phyloP scores from a whole-genome alignment of 1,140 invertebrate genomes.

The Araneus ventricosus region DNA sequence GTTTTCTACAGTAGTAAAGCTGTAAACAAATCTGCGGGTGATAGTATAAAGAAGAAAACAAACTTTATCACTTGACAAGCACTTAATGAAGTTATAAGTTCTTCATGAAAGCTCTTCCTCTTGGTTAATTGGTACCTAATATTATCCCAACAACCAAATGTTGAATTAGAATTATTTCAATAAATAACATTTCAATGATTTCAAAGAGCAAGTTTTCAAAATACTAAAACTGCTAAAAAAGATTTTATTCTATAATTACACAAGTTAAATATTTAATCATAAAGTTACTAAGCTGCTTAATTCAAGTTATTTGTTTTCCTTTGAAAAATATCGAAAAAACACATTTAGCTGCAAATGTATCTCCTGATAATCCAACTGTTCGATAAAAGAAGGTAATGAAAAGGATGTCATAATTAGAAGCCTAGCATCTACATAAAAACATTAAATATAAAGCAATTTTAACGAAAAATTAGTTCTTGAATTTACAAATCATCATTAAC shows the following conservation, averaged over 20 bases:
- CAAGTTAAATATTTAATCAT: background rate
- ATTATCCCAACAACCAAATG: background rate
- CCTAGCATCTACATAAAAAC: too few species aligned
- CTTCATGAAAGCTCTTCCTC: slow-evolving; percentile 57
- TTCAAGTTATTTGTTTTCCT: too few species aligned
- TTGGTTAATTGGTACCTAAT: slow-evolving; percentile 52
- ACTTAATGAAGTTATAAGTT: slow-evolving; percentile 11
- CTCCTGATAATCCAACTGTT: too few species aligned
- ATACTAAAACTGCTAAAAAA: background rate
- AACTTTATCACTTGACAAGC: background rate
- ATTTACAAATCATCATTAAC: too few species aligned
- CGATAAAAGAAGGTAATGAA: too few species aligned
- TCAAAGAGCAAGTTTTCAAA: background rate
- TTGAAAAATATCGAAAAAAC: too few species aligned
- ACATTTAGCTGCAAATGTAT: too few species aligned
- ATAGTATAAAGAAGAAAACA: background rate
- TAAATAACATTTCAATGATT: background rate
- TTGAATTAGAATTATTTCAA: background rate
- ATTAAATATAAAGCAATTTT: too few species aligned
- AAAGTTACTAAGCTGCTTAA: background rate
- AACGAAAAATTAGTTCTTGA: too few species aligned
- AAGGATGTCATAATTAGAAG: too few species aligned
- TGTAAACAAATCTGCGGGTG: too few species aligned
- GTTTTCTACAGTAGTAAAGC: too few species aligned
- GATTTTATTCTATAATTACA: background rate